These are phyloP conservation scores for Cynocephalus volans DNA, from an alignment of 2,113 vertebrate species.

Conservation along the genomic window DNA sequence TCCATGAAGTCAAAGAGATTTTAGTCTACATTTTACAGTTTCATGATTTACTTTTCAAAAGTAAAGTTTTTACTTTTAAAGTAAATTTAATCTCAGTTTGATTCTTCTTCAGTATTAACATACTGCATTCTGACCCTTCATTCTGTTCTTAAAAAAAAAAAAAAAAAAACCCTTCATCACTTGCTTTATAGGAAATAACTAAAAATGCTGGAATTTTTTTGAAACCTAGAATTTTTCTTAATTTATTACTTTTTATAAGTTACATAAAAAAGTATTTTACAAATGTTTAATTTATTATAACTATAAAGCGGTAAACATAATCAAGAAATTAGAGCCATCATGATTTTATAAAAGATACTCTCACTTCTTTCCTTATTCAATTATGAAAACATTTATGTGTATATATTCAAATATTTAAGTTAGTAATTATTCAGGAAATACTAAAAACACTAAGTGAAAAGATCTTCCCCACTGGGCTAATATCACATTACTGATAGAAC, in stretches of 20 bases:
- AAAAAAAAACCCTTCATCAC: neutral
- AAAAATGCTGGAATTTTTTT: neutral
- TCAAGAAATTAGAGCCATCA: neutral
- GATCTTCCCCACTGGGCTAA: neutral
- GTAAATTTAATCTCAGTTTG: neutral
- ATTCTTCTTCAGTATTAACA: neutral
- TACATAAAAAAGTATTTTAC: neutral
- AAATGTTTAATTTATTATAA: neutral
- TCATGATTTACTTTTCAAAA: conserved; percentile 7
- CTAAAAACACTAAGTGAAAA: neutral
- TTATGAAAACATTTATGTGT: neutral
- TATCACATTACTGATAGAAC: neutral
- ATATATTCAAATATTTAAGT: neutral
- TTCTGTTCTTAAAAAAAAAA: neutral
- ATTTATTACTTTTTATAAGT: neutral
- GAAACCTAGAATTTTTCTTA: neutral
- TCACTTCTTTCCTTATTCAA: neutral
- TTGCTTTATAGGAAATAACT: conserved; percentile 10
- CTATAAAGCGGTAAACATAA: neutral
- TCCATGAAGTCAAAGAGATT: neutral
- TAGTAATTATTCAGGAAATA: neutral
- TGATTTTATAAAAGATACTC: neutral
- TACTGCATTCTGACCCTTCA: neutral
- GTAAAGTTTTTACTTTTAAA: neutral
- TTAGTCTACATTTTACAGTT: neutral